Base-by-base conservation (phyloP, 2,888 invertebrate genomes). In the Oscheius sp. region DNA sequence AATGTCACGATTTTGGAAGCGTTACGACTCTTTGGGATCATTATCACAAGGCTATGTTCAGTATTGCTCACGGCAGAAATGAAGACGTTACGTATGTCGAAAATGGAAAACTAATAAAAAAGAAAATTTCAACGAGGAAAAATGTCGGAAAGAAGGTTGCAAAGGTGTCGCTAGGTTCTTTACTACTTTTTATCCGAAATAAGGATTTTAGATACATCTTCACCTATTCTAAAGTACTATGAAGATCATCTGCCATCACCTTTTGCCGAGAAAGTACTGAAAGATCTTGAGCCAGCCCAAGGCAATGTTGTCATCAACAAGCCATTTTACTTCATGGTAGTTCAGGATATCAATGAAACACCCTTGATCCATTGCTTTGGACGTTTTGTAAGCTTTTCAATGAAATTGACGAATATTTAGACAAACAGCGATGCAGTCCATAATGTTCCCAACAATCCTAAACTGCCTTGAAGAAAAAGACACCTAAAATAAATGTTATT, bases 41-140 rank as follows among this genome's bases (percentile, higher is more conserved):
- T 24, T 67, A 67, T 38, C 67, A 67, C 51, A 67, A 67, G 30
- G 61, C 28, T 32, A 24, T 49, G 14, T 62, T 67, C n/a, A n/a
- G n/a, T n/a, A n/a, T n/a, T n/a, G n/a, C n/a, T n/a, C n/a, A n/a
- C n/a, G n/a, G n/a, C n/a, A n/a, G n/a, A n/a, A n/a, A n/a, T n/a
- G n/a, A n/a, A n/a, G n/a, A n/a, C n/a, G n/a, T n/a, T n/a, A n/a
- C n/a, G n/a, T n/a, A n/a, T n/a, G n/a, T n/a, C n/a, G n/a, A n/a
- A n/a, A n/a, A n/a, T n/a, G n/a, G 50, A 50, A 8, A 50, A 28
- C 50, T 6, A 9, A 28, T 6, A 4, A 41, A 41, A 20, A 14
- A 6, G 41, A 41, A 6, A 41, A 41, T 12, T 4, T 41, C 41
- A 14, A 2, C 41, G 5, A 17, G 41, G 41, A 41, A 41, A 17